Percentiles rank a stretch among this genome's conserved stretches.
These are phyloP conservation scores for Microctonus aethiopoides DNA, from an alignment of 2,888 invertebrate genomes.

Conservation along the genomic window DNA sequence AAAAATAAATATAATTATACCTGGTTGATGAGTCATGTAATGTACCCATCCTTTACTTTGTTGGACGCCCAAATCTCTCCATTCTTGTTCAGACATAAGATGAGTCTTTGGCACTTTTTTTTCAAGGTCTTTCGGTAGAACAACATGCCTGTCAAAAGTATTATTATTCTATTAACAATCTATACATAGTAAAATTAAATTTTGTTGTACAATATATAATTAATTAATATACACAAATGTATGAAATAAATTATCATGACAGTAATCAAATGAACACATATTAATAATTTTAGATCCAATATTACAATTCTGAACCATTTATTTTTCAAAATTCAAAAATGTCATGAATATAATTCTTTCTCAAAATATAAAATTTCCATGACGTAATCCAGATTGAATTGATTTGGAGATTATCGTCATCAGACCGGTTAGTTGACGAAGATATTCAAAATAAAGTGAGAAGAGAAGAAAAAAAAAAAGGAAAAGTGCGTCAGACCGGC, in stretches of 20 bases:
- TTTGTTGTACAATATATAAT: too few relatives aligned
- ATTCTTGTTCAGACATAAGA: constrained; percentile 93
- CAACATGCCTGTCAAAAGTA: constrained; percentile 86
- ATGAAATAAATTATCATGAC: neutral
- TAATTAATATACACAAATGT: too few relatives aligned
- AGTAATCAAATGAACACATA: neutral
- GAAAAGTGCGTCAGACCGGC: constrained; percentile 30
- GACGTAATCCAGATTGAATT: neutral
- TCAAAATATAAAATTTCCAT: neutral
- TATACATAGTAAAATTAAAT: neutral
- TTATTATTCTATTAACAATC: neutral
- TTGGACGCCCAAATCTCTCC: constrained; percentile 94
- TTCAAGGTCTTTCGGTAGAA: constrained; percentile 91
- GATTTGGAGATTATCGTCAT: constrained; percentile 1
- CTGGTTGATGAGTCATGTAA: constrained; percentile 96
- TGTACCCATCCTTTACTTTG: constrained; percentile 98
- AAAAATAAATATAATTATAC: constrained; percentile 71
- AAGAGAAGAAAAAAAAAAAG: constrained; percentile 9
- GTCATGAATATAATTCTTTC: neutral
- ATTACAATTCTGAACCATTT: neutral
- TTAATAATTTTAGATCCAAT: neutral
- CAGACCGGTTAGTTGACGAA: constrained; percentile 6
- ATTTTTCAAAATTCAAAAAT: neutral
- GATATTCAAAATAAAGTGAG: too few relatives aligned
- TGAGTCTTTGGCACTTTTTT: constrained; percentile 92